phyloP scores from a whole-genome alignment of 1,140 invertebrate genomes.

The Theocolax elegans region DNA sequence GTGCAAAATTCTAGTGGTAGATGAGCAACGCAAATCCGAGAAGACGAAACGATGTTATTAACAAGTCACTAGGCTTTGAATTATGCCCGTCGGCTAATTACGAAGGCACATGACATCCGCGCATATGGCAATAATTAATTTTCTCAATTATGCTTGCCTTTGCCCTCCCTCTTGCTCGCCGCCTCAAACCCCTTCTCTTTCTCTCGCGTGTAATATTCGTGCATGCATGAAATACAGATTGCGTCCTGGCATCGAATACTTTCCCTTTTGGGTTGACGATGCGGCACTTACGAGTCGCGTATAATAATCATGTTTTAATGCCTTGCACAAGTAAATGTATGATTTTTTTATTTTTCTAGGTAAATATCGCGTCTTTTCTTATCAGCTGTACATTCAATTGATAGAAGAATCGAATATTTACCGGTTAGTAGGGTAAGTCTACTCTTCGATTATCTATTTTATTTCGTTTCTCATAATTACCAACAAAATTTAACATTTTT shows the following conservation, averaged over 20 bases:
- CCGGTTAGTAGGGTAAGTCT: slow-evolving; percentile 6
- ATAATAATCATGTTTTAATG: too few species aligned
- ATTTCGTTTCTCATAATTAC: too few species aligned
- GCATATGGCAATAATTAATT: slow-evolving; percentile 64
- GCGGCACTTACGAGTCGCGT: background rate
- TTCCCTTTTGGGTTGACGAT: too few species aligned
- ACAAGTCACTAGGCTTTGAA: slow-evolving; percentile 61
- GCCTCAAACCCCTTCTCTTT: background rate
- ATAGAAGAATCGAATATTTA: too few species aligned
- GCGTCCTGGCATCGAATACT: background rate
- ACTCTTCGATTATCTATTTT: too few species aligned
- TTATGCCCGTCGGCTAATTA: slow-evolving; percentile 64
- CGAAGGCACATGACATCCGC: slow-evolving; percentile 57
- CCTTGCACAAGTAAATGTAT: too few species aligned
- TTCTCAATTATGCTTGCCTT: slow-evolving; percentile 58
- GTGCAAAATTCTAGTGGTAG: background rate
- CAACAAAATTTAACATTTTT: too few species aligned
- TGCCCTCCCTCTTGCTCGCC: slow-evolving; percentile 39
- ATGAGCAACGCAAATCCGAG: slow-evolving; percentile 31
- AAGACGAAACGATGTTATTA: slow-evolving; percentile 58
- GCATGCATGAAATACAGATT: background rate
- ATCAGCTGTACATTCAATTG: slow-evolving; percentile 36
- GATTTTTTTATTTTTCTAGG: too few species aligned
- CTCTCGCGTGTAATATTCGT: slow-evolving; percentile 1
- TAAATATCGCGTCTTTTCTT: slow-evolving; percentile 51